These are phyloP conservation scores for Dynastes hyllus DNA, from an alignment of 2,888 invertebrate genomes.

Conservation along the genomic window DNA sequence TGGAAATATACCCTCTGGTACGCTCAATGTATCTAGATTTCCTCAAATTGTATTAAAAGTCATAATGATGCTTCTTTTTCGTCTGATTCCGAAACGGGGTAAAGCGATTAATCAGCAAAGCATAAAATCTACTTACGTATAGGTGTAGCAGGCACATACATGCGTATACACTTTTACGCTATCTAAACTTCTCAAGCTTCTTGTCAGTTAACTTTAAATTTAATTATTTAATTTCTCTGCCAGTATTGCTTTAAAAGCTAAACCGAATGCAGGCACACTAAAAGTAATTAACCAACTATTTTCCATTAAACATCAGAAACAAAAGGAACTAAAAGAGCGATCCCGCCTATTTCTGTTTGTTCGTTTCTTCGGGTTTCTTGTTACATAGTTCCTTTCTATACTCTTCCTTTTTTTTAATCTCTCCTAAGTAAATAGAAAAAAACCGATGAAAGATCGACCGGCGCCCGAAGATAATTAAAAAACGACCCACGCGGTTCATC, in stretches of 20 bases:
- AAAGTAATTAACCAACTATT: slow-evolving; percentile 18
- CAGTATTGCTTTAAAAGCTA: neutral
- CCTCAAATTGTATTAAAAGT: too few species aligned
- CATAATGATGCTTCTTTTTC: too few species aligned
- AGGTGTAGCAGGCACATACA: too few species aligned
- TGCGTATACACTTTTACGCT: too few species aligned
- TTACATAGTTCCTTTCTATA: slow-evolving; percentile 7
- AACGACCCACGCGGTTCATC: slow-evolving; percentile 26
- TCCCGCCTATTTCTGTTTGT: slow-evolving; percentile 4
- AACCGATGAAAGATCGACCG: slow-evolving; percentile 24
- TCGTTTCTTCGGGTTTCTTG: neutral
- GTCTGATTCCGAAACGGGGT: too few species aligned
- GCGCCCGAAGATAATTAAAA: slow-evolving; percentile 41
- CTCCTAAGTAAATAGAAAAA: slow-evolving; percentile 23
- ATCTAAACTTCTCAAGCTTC: too few species aligned
- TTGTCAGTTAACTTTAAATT: too few species aligned
- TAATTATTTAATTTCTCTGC: neutral
- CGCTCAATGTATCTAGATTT: too few species aligned
- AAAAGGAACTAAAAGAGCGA: neutral
- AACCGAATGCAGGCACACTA: slow-evolving; percentile 6
- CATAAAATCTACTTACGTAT: too few species aligned
- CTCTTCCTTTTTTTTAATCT: slow-evolving; percentile 14
- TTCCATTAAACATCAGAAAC: neutral
- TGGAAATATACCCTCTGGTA: too few species aligned
- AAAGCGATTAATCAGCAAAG: too few species aligned